A percentile compares a stretch with the other conserved stretches of the same genome.
Evolutionary conservation across 1,140 invertebrate genomes (phyloP).

Genomic region (Phocides pigmalion): DNA sequence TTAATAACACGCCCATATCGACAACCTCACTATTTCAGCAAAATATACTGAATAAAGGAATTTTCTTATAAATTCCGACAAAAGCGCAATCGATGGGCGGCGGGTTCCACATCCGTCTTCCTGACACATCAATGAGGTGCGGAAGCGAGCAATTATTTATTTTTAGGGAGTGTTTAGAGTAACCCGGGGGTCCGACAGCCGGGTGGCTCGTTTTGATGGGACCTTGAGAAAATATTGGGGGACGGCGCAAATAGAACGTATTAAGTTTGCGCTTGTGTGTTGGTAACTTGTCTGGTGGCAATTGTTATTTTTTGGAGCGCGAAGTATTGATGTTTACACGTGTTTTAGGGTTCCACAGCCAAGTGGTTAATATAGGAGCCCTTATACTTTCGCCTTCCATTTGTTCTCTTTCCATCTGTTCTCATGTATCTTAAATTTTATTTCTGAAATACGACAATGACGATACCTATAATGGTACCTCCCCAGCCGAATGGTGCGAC

Average conservation of each 20-base stretch:
- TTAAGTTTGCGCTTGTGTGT: too few species aligned
- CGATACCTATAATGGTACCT: too few species aligned
- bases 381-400: too few species aligned
- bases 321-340: too few species aligned
- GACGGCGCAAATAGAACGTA: neutral
- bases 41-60: constrained; percentile 33
- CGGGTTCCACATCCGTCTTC: constrained; percentile 41
- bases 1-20: constrained; percentile 9
- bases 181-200: neutral
- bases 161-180: constrained; percentile 30
- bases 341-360: too few species aligned
- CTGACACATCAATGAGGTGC: constrained; percentile 43
- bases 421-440: too few species aligned
- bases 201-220: neutral
- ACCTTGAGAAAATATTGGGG: constrained; percentile 14
- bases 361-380: too few species aligned
- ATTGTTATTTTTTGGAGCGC: too few species aligned
- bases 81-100: constrained; percentile 35
- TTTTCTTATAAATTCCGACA: constrained; percentile 39
- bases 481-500: too few species aligned
- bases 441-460: too few species aligned
- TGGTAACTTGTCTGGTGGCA: too few species aligned
- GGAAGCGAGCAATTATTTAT: constrained; percentile 45
- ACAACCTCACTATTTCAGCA: constrained; percentile 1
- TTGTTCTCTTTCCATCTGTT: too few species aligned